Evolutionary conservation across 1,140 invertebrate genomes (phyloP), one percentile per base, ranked within the genome.

Genomic region (Planococcus citri): DNA sequence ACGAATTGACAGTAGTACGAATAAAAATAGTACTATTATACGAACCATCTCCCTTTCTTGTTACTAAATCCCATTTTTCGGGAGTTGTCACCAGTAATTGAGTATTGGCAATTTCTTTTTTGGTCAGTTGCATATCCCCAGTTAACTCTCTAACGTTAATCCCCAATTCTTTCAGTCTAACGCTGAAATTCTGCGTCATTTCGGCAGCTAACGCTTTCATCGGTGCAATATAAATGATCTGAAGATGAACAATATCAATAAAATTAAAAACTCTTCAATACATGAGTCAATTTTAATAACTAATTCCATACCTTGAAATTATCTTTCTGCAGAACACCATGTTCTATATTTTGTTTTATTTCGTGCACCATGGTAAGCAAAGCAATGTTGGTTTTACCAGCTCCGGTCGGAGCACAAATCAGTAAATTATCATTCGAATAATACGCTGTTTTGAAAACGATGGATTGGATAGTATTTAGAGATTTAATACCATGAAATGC

Each of bases 61-160:
- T 98, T 1, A 99, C 93, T 17, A 99, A 95, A 80, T 99, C 97
- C 96, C 97, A 99, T 77, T 99, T 99, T 80, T 99, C 97, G 0
- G 97, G 97, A 0, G 97, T 99, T 0, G 95, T 96, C 1, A 99
- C 92, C 21, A 99, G 84, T 87, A 99, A 97, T 80, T 98, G 96
- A 0, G 97, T 99, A 75, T 94, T 87, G 22, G 88, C 83, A 71
- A 99, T 97, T 81, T 99, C 96, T 37, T 85, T 82, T 78, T 97
- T 98, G 0, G 93, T 95, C 22, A 99, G 79, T 75, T 97, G 93
- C 91, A 98, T 99, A 78, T 99, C 97, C 20, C 97, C 97, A 0
- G 97, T 99, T 37, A 98, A 80, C 80, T 99, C 97, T 71, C 87
- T 82, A 0, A 99, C 96, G 1, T 81, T 77, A 21, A 98, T 85